These are phyloP conservation scores for Dolichotis patagonum DNA, from an alignment of 2,113 vertebrate genomes.

Conservation along the genomic window DNA sequence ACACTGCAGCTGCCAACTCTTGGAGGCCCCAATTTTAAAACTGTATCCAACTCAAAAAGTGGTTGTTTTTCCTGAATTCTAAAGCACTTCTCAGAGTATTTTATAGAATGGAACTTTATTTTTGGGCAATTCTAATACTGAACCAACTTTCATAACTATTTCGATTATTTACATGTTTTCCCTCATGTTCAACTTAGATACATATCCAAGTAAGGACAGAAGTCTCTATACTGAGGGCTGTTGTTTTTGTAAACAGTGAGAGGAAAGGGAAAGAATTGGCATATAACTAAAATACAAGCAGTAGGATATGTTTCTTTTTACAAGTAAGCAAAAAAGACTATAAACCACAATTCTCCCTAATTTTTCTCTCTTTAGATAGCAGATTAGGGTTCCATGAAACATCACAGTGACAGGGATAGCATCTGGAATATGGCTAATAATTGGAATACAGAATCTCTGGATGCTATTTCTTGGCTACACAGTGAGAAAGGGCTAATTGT, in stretches of 20 bases:
- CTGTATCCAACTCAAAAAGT: background rate
- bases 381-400: background rate
- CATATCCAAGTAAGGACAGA: background rate
- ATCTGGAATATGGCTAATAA: background rate
- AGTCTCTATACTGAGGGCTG: background rate
- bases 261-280: background rate
- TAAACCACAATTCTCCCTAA: background rate
- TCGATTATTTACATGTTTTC: slow-evolving; percentile 45
- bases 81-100: slow-evolving; percentile 49
- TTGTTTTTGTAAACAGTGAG: background rate
- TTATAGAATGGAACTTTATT: slow-evolving; percentile 24
- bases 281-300: background rate
- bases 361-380: background rate
- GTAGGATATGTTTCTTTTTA: slow-evolving; percentile 9
- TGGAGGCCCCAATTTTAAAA: background rate
- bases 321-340: background rate
- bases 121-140: slow-evolving; percentile 9
- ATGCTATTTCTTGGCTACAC: background rate
- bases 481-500: background rate
- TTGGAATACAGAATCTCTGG: background rate
- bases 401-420: background rate
- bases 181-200: background rate
- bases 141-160: slow-evolving; percentile 36
- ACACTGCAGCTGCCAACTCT: background rate
- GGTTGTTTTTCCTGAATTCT: slow-evolving; percentile 30